phyloP scores from a whole-genome alignment of 1,140 invertebrate genomes.

The Hormaphis cornu region DNA sequence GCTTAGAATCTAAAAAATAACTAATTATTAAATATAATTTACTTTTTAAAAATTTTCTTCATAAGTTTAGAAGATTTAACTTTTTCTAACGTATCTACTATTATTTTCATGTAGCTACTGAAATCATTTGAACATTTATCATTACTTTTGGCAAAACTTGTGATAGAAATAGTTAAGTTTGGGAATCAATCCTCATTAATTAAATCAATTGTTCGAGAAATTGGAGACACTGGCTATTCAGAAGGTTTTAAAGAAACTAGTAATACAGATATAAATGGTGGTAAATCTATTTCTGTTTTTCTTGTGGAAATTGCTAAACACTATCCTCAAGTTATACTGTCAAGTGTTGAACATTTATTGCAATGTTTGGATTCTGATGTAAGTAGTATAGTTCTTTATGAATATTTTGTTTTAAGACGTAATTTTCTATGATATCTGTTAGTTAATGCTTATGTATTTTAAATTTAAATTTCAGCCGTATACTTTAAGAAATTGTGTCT shows the following conservation, averaged over 20 bases:
- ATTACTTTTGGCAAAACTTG: conserved; percentile 54
- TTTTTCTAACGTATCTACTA: not conserved
- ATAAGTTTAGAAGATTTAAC: too few species aligned
- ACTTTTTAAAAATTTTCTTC: conserved; percentile 8
- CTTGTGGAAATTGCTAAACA: conserved; percentile 57
- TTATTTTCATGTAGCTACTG: conserved; percentile 49
- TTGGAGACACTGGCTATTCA: conserved; percentile 49
- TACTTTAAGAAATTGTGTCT: conserved; percentile 64
- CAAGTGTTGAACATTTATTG: conserved; percentile 49
- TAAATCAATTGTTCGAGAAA: conserved; percentile 63
- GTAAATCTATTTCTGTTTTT: conserved; percentile 56
- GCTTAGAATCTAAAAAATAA: not conserved
- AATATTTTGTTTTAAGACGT: conserved; percentile 36
- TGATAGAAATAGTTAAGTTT: conserved; percentile 47
- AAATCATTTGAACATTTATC: conserved; percentile 63
- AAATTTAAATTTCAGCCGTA: conserved; percentile 52
- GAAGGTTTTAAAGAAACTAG: conserved; percentile 15
- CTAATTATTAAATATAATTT: not conserved
- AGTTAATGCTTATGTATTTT: not conserved
- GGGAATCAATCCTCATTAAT: conserved; percentile 51
- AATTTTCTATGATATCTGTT: not conserved
- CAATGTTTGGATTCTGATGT: conserved; percentile 52
- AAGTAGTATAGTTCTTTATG: conserved; percentile 43
- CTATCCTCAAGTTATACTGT: conserved; percentile 55
- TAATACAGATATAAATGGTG: conserved; percentile 49